These are phyloP conservation scores for Sus scrofa DNA, from an alignment of 2,113 vertebrate genomes.

Conservation along the genomic window DNA sequence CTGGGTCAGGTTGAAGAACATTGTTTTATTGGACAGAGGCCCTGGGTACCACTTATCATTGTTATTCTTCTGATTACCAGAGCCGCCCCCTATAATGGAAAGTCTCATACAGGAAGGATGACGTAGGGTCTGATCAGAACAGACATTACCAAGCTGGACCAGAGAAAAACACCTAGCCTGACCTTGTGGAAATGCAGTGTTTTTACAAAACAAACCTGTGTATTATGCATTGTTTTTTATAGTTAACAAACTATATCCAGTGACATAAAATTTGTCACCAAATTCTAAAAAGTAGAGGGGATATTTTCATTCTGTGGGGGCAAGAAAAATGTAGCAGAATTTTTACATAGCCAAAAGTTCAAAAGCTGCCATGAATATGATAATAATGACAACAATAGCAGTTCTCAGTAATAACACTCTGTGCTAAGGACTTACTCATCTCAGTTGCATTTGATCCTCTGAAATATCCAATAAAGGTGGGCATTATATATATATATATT, in stretches of 20 bases:
- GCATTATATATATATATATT: background rate
- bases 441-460: slow-evolving; percentile 11
- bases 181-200: background rate
- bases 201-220: background rate
- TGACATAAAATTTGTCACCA: background rate
- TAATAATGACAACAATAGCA: background rate
- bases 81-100: background rate
- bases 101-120: background rate
- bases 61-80: background rate
- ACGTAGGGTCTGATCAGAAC: background rate
- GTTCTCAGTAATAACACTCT: background rate
- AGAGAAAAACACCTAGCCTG: background rate
- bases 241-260: background rate
- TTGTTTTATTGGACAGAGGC: background rate
- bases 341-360: background rate
- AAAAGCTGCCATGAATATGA: background rate
- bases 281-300: background rate
- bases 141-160: background rate
- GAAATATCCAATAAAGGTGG: background rate
- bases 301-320: background rate
- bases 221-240: background rate
- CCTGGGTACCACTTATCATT: background rate
- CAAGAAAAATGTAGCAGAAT: background rate
- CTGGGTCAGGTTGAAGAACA: background rate
- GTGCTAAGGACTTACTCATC: background rate